Conservation (phyloP, 2,888 invertebrate species). For the Tipula unca region DNA sequence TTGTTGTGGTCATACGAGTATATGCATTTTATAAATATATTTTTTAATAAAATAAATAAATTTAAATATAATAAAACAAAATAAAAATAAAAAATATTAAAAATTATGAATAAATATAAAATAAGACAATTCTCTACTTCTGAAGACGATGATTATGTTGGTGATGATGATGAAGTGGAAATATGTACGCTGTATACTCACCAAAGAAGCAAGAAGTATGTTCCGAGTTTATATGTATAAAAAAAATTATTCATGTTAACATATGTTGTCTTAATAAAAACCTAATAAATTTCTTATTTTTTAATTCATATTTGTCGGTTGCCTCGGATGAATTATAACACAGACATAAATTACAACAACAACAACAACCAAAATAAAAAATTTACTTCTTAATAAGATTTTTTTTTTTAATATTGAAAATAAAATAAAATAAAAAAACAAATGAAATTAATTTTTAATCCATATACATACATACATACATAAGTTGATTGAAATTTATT, state of each 20-base stretch:
- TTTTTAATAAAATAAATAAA: not conserved
- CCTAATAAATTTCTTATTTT: not conserved
- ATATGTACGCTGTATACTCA: not conserved
- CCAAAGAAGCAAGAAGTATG: not conserved
- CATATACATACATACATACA: too few species aligned
- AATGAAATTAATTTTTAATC: not conserved
- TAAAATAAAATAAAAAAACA: too few species aligned
- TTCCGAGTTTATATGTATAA: not conserved
- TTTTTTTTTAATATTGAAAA: not conserved
- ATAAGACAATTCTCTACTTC: not conserved
- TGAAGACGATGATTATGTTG: not conserved
- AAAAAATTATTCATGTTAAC: not conserved
- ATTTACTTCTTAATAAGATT: not conserved
- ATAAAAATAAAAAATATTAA: not conserved
- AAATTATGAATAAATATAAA: slow-evolving; percentile 14
- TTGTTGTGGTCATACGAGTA: not conserved
- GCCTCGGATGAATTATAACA: not conserved
- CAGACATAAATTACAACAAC: not conserved
- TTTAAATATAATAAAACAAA: not conserved
- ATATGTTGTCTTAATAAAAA: slow-evolving; percentile 8
- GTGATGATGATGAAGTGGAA: not conserved
- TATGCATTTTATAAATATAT: not conserved
- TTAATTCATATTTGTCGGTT: not conserved
- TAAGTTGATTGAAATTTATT: slow-evolving; percentile 14
- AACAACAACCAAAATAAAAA: not conserved